phyloP scores from a whole-genome alignment of 2,797 vertebrate genomes.

The Sebastiscus albofasciatus region DNA sequence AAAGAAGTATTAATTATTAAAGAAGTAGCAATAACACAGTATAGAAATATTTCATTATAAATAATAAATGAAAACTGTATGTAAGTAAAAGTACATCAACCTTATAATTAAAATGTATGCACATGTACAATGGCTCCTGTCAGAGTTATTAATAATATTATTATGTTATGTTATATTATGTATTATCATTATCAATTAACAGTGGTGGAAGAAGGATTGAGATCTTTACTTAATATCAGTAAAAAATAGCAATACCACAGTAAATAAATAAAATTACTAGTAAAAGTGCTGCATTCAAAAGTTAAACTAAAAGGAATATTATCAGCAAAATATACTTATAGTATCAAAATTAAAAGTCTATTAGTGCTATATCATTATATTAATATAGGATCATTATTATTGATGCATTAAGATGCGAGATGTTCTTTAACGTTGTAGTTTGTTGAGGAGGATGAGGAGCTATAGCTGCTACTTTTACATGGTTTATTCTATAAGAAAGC shows the following conservation, averaged over 20 bases:
- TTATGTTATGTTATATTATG: neutral
- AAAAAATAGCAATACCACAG: neutral
- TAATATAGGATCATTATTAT: neutral
- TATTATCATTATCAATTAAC: neutral
- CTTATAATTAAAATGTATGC: neutral
- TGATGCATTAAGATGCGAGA: neutral
- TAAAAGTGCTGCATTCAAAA: neutral
- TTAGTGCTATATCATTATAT: neutral
- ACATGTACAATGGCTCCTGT: neutral
- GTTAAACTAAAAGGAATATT: neutral
- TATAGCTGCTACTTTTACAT: too few relatives aligned
- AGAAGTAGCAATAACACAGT: neutral
- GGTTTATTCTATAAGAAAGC: neutral
- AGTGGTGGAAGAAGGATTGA: neutral
- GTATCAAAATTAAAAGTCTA: neutral
- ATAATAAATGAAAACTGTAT: neutral
- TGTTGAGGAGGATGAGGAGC: neutral
- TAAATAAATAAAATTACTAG: too few relatives aligned
- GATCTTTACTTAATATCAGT: neutral
- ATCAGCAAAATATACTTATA: too few relatives aligned
- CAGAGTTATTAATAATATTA: neutral
- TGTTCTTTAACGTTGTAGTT: neutral
- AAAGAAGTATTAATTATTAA: neutral
- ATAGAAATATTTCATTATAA: neutral
- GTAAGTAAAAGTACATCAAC: too few relatives aligned